phyloP scores from a whole-genome alignment of 2,888 invertebrate genomes.

The Drosophila anomalata region DNA sequence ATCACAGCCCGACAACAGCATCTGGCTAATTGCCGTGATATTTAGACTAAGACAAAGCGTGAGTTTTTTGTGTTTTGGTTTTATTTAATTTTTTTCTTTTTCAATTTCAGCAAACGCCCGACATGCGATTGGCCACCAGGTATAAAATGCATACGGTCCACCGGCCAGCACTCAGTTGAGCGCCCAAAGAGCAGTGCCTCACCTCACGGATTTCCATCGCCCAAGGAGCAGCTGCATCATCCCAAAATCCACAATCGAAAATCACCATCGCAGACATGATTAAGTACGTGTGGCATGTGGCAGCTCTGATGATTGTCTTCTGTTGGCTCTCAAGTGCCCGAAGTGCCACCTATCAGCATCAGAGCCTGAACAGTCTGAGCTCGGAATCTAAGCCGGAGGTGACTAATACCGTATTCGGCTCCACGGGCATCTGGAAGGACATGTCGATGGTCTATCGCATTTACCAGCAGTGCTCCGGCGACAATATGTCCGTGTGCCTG shows the following conservation, averaged over 20 bases:
- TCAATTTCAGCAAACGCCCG: slow-evolving; percentile 52
- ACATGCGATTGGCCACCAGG: slow-evolving; percentile 62
- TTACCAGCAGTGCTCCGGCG: slow-evolving; percentile 91
- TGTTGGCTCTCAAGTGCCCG: slow-evolving; percentile 70
- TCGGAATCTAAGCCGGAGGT: slow-evolving; percentile 32
- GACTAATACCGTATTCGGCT: slow-evolving; percentile 29
- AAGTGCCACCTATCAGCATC: slow-evolving; percentile 65
- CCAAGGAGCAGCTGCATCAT: slow-evolving; percentile 54
- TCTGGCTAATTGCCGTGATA: slow-evolving; percentile 75
- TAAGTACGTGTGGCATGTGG: slow-evolving; percentile 79
- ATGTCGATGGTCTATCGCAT: slow-evolving; percentile 90
- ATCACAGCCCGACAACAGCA: slow-evolving; percentile 50
- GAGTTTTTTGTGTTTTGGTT: slow-evolving; percentile 45
- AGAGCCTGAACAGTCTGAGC: slow-evolving; percentile 55
- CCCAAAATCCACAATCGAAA: slow-evolving; percentile 30
- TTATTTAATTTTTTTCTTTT: neutral
- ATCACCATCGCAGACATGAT: slow-evolving; percentile 62
- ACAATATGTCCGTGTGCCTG: slow-evolving; percentile 88
- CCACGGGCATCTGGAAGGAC: slow-evolving; percentile 84
- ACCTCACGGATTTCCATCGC: slow-evolving; percentile 50
- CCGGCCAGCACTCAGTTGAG: slow-evolving; percentile 76
- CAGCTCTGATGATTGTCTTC: slow-evolving; percentile 70
- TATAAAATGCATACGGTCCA: slow-evolving; percentile 80
- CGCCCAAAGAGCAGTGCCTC: slow-evolving; percentile 59
- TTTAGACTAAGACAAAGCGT: slow-evolving; percentile 80